Base-by-base conservation (phyloP, 2,113 vertebrate species). In the Heterochromis multidens region DNA sequence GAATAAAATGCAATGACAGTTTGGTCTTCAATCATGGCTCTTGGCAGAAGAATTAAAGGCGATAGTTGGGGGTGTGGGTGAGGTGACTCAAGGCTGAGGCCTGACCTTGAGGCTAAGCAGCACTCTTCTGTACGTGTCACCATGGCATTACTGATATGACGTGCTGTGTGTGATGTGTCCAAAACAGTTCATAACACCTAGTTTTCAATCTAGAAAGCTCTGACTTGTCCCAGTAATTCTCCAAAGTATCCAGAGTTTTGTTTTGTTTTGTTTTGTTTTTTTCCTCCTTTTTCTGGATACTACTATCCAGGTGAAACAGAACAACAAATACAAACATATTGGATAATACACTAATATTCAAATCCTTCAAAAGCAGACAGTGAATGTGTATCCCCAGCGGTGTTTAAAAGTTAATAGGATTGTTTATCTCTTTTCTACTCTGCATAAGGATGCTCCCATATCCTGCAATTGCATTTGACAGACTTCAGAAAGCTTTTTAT, bases 21-120 rank as follows among this genome's bases (percentile, higher is more conserved):
- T 77, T 74, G 77, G 78, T 83, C 77, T 89, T 92, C 77, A 87
- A 87, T 93, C 83, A 88, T 49, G 49, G 63, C 88, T 84, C 27
- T 46, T 62, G 79, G 83, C 83, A 76, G 90, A 76, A 72, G 54
- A 88, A 85, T 84, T 81, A 76, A 61, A 87, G 29, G 88, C 80
- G 33, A 87, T 84, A 83, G 77, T 72, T 63, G 58, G 81, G 78
- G 79, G 37, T 61, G 80, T 61, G 85, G 76, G 56, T 49, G 78
- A 82, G 67, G 90, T 84, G 81, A 87, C 80, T 89, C 70, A 86
- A 90, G 88, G 90, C 91, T 84, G 78, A 67, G 40, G 27, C 33
- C 81, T 91, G 88, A 90, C 94, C 92, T 93, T 89, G 92, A 74
- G 77, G 63, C 80, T 78, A 74, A 91, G 86, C 74, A 81, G 80